A percentile compares a stretch with the other conserved stretches of the same genome.
phyloP scores from a whole-genome alignment of 2,113 vertebrate genomes.

The Eptatretus burgeri region DNA sequence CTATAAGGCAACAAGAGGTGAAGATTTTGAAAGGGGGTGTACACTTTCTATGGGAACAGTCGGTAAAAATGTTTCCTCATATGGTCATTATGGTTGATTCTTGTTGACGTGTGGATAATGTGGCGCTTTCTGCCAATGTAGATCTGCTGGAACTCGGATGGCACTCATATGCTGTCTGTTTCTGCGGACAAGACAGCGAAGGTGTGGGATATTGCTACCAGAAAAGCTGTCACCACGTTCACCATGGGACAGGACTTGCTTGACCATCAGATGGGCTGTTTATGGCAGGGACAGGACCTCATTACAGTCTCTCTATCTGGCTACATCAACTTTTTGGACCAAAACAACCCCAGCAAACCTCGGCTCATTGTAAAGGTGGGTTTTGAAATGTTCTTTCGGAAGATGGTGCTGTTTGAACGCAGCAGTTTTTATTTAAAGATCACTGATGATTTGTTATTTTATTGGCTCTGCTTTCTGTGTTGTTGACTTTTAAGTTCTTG shows the following conservation, averaged over 20 bases:
- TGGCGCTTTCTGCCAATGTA: conserved; percentile 10
- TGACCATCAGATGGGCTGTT: conserved; percentile 84
- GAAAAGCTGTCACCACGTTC: conserved; percentile 43
- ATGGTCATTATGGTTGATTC: too few species aligned
- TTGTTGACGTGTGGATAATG: background rate
- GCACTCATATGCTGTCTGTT: conserved; percentile 55
- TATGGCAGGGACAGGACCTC: conserved; percentile 71
- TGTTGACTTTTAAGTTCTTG: too few species aligned
- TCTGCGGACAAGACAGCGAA: conserved; percentile 85
- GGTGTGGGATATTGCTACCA: conserved; percentile 51
- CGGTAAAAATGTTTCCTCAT: too few species aligned
- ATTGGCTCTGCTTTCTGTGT: too few species aligned
- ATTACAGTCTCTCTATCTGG: conserved; percentile 59
- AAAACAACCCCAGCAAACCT: conserved; percentile 55
- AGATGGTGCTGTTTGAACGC: too few species aligned
- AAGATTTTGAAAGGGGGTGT: too few species aligned
- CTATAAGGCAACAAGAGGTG: too few species aligned
- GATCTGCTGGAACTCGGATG: conserved; percentile 60
- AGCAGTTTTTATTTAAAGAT: too few species aligned
- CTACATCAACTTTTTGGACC: conserved; percentile 90
- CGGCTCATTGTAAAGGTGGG: conserved; percentile 51
- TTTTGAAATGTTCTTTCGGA: too few species aligned
- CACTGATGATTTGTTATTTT: too few species aligned
- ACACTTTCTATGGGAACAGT: too few species aligned
- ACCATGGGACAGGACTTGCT: conserved; percentile 39